Base-by-base conservation (phyloP, 2,797 vertebrate genomes). In the Cynopterus sphinx region DNA sequence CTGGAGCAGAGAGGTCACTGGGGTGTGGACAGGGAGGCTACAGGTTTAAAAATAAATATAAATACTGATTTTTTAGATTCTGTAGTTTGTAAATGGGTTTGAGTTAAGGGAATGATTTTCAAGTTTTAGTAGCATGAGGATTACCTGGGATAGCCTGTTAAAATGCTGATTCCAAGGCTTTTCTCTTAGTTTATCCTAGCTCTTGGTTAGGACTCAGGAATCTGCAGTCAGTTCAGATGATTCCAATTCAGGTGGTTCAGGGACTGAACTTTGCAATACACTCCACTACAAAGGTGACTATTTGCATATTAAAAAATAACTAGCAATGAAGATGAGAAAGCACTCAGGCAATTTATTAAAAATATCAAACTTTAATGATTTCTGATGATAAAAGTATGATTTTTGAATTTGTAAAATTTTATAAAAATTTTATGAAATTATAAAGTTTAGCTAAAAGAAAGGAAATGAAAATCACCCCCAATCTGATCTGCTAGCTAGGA, bases 281-380 rank as follows among this genome's bases (percentile, higher is more conserved):
- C 21, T 96, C 17, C 33, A 36, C 65, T 75, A 39, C 68, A 93
- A 79, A 31, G 57, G 73, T 51, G 31, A 71, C 53, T 55, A n/a
- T 70, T 79, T 90, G 68, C 33, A 43, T 93, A 91, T 74, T 81
- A 79, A 95, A 90, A 55, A 33, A 9, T 22, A 81, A 31, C 57
- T 86, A 88, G 68, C 31, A 74, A 53, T 59, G 59, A 87, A 79
- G n/a, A 91, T 36, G 39, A 97, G 81, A 17, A 84, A 51, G 17
- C 39, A 79, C 51, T 89, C 49, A 51, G 51, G 17, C 31, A 88
- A 91, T 82, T 97, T 95, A 71, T 77, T 94, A 81, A 84, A 95
- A 94, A 94, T 59, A 39, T 75, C 83, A 83, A n/a, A 46, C 31
- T 89, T 96, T 96, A 57, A 75, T 94, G 74, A 88, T 95, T 96